phyloP scores from a whole-genome alignment of 1,140 invertebrate species.

The Psix sp. region DNA sequence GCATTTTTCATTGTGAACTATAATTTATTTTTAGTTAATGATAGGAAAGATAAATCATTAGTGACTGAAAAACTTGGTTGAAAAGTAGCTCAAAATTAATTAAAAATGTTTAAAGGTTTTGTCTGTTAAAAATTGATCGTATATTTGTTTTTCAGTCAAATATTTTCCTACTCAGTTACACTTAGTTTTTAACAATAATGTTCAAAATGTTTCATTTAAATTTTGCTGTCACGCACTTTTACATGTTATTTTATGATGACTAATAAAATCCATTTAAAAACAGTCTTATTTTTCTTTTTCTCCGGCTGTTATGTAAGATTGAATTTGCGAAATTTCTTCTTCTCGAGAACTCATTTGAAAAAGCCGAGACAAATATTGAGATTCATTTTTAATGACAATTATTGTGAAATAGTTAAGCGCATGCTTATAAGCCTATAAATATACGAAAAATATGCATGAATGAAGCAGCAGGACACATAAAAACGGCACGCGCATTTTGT shows the following conservation, averaged over 20 bases:
- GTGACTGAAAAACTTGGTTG: too few relatives aligned
- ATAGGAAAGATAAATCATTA: too few relatives aligned
- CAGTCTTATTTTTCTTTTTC: conserved; percentile 2
- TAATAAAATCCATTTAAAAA: conserved; percentile 53
- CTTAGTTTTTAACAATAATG: too few relatives aligned
- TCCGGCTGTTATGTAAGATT: conserved; percentile 7
- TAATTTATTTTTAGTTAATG: too few relatives aligned
- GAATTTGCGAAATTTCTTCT: conserved; percentile 7
- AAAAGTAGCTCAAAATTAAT: too few relatives aligned
- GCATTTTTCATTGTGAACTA: too few relatives aligned
- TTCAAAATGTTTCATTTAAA: too few relatives aligned
- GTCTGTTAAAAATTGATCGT: too few relatives aligned
- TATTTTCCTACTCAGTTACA: too few relatives aligned
- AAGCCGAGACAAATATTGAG: conserved; percentile 8
- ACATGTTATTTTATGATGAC: conserved; percentile 56
- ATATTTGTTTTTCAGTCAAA: too few relatives aligned
- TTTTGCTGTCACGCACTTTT: conserved; percentile 54
- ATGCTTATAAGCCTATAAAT: conserved; percentile 34
- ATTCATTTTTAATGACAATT: conserved; percentile 40
- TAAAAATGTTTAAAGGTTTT: too few relatives aligned
- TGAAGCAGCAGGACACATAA: conserved; percentile 48
- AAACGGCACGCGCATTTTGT: conserved; percentile 70
- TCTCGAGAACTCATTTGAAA: conserved; percentile 22
- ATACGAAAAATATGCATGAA: conserved; percentile 50
- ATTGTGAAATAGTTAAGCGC: conserved; percentile 38